Base-by-base conservation (phyloP, 2,888 invertebrate genomes). In the Diaprepes abbreviatus region DNA sequence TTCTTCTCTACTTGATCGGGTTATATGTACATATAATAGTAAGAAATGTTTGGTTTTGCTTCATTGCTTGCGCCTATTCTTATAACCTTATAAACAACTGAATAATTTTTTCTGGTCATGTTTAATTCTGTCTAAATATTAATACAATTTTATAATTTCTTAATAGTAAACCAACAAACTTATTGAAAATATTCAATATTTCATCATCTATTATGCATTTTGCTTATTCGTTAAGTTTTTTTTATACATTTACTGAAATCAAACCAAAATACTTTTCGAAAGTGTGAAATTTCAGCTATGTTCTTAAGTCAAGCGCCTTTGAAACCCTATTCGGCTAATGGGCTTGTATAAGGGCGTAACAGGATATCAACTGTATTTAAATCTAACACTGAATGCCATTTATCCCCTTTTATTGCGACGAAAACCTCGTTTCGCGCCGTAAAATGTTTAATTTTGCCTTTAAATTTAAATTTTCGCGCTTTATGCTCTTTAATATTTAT, bases 311-410 rank as follows among this genome's bases (percentile, higher is more conserved):
- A 48, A 17, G 33, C 35, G 60, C 60, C 60, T 50, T 45, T 33
- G 66, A 52, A 58, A 66, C 58, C 43, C 38, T 24, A 58, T 59
- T 38, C 58, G 16, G 36, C 33, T 66, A 66, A 66, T 66, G 57
- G 57, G 50, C 17, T 58, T 35, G 58, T 58, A 58, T 36, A 66
- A 66, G 50, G 59, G 66, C 50, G 66, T 48, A 66, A 66, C 66
- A 66, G 59, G 66, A 66, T 66, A 66, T 66, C 66, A 66, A 58
- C 58, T 66, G 66, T 66, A 66, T 66, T 66, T 66, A 66, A 66
- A 66, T 66, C 66, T 58, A 66, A 50, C 58, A 59, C 35, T 40
- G 65, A 66, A 58, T 35, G 66, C 58, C 58, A 59, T 66, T 66
- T 66, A 66, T 66, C 38, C 58, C 66, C 50, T 50, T 66, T 66